phyloP scores from a whole-genome alignment of 2,113 vertebrate species.

The Parus major region DNA sequence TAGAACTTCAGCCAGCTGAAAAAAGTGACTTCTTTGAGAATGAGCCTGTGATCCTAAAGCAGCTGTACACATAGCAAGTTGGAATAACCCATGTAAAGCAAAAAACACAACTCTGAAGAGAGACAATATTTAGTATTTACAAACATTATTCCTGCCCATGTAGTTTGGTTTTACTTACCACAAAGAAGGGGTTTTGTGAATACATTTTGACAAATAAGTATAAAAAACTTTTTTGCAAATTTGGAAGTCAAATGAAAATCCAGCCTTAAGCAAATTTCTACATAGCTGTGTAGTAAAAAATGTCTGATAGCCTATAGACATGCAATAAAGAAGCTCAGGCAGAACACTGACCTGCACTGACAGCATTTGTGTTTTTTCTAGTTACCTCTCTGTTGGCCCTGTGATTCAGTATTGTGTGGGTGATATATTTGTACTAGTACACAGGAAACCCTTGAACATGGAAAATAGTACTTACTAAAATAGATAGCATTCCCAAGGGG shows the following conservation, averaged over 20 bases:
- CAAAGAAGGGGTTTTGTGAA: neutral
- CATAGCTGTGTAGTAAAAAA: neutral
- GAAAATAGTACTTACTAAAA: slow-evolving; percentile 7
- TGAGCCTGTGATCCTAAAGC: neutral
- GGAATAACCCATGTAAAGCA: neutral
- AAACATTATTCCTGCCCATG: neutral
- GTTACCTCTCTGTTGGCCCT: neutral
- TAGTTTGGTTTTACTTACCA: neutral
- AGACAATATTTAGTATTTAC: neutral
- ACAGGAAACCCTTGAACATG: neutral
- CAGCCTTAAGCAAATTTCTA: neutral
- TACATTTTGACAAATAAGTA: neutral
- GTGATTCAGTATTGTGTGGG: neutral
- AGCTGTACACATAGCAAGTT: neutral
- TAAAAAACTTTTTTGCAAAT: neutral
- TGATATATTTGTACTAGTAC: neutral
- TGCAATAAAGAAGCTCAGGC: neutral
- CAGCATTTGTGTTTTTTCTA: neutral
- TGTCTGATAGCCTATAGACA: neutral
- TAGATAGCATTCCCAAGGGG: neutral
- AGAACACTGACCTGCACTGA: neutral
- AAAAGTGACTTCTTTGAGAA: neutral
- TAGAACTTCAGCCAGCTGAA: neutral
- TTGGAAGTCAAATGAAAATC: neutral
- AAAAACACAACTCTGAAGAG: neutral